Evolutionary conservation across 92 coral and sea anemone genomes (phyloP).

Genomic region (Actinostola sp.): DNA sequence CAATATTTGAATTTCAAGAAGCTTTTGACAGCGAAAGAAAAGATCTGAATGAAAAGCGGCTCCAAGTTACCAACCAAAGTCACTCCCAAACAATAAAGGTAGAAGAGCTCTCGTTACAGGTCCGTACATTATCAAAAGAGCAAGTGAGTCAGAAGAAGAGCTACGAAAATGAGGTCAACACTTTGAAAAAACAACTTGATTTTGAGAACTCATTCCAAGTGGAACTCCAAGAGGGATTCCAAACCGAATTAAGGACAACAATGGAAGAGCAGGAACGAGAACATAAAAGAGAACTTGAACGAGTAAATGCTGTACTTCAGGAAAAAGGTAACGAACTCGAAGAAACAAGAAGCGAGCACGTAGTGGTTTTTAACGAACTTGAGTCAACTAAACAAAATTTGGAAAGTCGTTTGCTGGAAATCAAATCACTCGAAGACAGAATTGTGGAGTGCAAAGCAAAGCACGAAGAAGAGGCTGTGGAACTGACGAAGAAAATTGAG

Average conservation of each 20-base stretch:
- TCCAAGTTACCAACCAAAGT: slow-evolving; percentile 34
- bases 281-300: slow-evolving; percentile 70
- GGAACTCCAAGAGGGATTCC: slow-evolving; percentile 75
- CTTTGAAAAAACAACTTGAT: slow-evolving; percentile 68
- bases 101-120: slow-evolving; percentile 41
- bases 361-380: slow-evolving; percentile 56
- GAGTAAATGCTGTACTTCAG: slow-evolving; percentile 52
- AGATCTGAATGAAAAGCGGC: slow-evolving; percentile 36
- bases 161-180: slow-evolving; percentile 73
- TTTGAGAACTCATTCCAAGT: slow-evolving; percentile 78
- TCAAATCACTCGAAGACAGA: slow-evolving; percentile 48
- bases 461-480: slow-evolving; percentile 53
- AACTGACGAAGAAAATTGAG: slow-evolving; percentile 46
- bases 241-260: slow-evolving; percentile 55
- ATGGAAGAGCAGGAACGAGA: slow-evolving; percentile 53
- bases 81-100: slow-evolving; percentile 34
- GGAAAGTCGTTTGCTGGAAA: slow-evolving; percentile 27
- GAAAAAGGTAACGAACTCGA: slow-evolving; percentile 56
- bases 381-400: slow-evolving; percentile 42
- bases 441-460: slow-evolving; percentile 57
- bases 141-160: slow-evolving; percentile 47
- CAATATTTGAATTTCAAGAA: slow-evolving; percentile 43
- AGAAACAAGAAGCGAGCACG: slow-evolving; percentile 42
- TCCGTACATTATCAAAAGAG: slow-evolving; percentile 28
- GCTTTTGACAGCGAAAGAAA: slow-evolving; percentile 51